Conservation (phyloP, 2,888 invertebrate species). For the Tenthredo amoena region DNA sequence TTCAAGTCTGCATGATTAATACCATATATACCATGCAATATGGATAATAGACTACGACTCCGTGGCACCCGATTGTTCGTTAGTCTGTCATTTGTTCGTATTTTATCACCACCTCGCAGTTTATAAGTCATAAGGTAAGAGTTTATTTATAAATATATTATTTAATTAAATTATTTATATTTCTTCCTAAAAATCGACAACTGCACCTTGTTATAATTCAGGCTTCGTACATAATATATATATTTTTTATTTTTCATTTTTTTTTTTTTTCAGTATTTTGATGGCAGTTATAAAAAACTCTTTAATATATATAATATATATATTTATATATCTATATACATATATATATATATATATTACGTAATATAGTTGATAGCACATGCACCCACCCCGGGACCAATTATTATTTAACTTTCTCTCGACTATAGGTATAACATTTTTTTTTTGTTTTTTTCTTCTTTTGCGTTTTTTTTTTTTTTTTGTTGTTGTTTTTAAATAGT, state of each 20-base stretch:
- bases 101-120: neutral
- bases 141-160: conserved; percentile 44
- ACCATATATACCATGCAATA: neutral
- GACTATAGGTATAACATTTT: conserved; percentile 30
- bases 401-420: conserved; percentile 57
- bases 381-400: conserved; percentile 76
- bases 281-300: conserved; percentile 58
- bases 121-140: neutral
- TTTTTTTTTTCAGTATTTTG: neutral
- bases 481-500: conserved; percentile 58
- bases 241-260: neutral
- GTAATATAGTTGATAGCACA: conserved; percentile 59
- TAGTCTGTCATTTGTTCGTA: neutral
- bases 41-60: neutral
- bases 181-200: conserved; percentile 24
- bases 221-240: neutral
- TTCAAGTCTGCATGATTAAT: neutral
- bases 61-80: conserved; percentile 22
- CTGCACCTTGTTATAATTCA: neutral
- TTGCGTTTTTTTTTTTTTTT: conserved; percentile 56
- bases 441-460: conserved; percentile 55
- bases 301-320: conserved; percentile 56
- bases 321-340: conserved; percentile 58
- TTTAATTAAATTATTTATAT: conserved; percentile 49
- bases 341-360: conserved; percentile 54